phyloP scores from a whole-genome alignment of 1,140 invertebrate species.

The Riptortus pedestris region DNA sequence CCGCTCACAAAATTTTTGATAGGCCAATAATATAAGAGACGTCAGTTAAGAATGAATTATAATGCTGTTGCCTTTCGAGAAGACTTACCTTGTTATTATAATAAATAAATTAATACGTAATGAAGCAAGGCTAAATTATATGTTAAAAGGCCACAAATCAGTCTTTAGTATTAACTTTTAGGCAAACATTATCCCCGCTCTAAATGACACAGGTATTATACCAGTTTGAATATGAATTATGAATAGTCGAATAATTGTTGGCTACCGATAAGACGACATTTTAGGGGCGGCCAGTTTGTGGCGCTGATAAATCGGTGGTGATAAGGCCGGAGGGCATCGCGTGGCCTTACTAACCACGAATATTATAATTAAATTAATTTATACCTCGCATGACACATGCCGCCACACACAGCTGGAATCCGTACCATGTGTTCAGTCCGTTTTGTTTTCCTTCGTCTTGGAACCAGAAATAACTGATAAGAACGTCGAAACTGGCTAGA shows the following conservation, averaged over 20 bases:
- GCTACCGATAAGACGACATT: background rate
- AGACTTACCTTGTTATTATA: background rate
- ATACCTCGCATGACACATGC: conserved; percentile 16
- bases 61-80: background rate
- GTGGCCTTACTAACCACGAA: conserved; percentile 9
- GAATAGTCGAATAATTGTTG: conserved; percentile 11
- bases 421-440: no score
- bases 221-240: conserved; percentile 7
- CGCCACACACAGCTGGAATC: background rate
- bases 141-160: conserved; percentile 13
- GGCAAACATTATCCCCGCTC: conserved; percentile 2
- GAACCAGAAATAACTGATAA: no score
- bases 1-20: no score
- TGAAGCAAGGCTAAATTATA: background rate
- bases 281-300: background rate
- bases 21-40: background rate
- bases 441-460: no score
- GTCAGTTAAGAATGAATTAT: background rate
- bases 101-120: background rate
- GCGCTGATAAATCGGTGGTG: conserved; percentile 12
- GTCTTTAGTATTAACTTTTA: background rate
- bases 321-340: background rate
- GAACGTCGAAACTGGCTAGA: no score
- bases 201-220: conserved; percentile 13
- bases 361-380: conserved; percentile 19